Conservation (phyloP, 1,140 invertebrate genomes). For the Philopotamus ludificatus region DNA sequence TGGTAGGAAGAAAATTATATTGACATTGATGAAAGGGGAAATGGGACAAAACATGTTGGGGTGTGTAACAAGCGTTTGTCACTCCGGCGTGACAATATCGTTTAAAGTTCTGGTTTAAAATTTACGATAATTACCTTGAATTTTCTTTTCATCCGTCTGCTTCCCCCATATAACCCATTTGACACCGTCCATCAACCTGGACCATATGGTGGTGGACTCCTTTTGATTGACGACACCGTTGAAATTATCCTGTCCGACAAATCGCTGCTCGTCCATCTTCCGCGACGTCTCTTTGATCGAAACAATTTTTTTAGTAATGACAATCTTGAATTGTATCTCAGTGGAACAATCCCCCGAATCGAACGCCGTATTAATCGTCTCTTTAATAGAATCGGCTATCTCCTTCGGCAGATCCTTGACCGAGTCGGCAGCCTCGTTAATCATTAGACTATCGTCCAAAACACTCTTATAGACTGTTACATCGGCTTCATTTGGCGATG, state of each 20-base stretch:
- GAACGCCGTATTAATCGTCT: slow-evolving; percentile 48
- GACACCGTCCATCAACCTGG: slow-evolving; percentile 33
- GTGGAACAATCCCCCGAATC: slow-evolving; percentile 48
- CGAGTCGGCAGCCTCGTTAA: slow-evolving; percentile 43
- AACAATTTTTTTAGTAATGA: slow-evolving; percentile 52
- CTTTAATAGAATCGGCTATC: slow-evolving; percentile 51
- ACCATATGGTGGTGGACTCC: slow-evolving; percentile 39
- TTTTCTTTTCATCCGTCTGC: neutral
- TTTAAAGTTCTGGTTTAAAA: neutral
- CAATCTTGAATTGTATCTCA: slow-evolving; percentile 55
- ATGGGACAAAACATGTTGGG: no score
- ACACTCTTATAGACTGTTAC: slow-evolving; percentile 32
- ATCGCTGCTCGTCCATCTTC: neutral
- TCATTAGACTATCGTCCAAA: slow-evolving; percentile 40
- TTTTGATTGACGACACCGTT: slow-evolving; percentile 9
- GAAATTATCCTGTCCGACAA: neutral
- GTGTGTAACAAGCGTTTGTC: no score
- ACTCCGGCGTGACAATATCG: neutral
- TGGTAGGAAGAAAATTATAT: neutral
- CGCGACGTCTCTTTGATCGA: slow-evolving; percentile 38
- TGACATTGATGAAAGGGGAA: neutral
- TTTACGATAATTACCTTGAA: neutral
- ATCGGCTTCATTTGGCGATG: slow-evolving; percentile 18
- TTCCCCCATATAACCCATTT: slow-evolving; percentile 40
- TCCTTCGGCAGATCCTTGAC: slow-evolving; percentile 40